Percentiles rank a stretch among this genome's conserved stretches.
phyloP scores from a whole-genome alignment of 1,140 invertebrate species.

The Brachionus calyciflorus region DNA sequence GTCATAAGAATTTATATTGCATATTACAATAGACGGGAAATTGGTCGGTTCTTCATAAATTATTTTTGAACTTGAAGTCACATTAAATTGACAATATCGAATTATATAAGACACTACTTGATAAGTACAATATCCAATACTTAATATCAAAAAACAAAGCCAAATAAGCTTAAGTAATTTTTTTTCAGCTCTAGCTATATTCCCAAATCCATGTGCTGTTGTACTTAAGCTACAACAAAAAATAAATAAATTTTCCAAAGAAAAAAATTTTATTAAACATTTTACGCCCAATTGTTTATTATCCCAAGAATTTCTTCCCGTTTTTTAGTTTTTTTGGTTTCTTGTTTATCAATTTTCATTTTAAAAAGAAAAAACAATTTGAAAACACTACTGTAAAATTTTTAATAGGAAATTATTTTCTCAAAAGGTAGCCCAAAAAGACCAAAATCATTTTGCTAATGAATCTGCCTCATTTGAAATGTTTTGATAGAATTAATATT shows the following conservation, averaged over 20 bases:
- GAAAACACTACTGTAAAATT: too few species aligned
- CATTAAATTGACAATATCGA: neutral
- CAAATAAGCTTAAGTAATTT: neutral
- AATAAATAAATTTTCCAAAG: too few species aligned
- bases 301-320: too few species aligned
- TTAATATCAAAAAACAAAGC: neutral
- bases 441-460: too few species aligned
- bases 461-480: too few species aligned
- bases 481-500: too few species aligned
- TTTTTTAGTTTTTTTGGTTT: too few species aligned
- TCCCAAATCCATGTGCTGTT: neutral
- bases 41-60: neutral
- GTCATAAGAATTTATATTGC: slow-evolving; percentile 31
- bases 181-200: neutral
- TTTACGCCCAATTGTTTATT: neutral
- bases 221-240: neutral
- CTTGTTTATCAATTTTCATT: too few species aligned
- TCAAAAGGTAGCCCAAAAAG: too few species aligned
- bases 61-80: neutral
- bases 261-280: too few species aligned
- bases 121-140: neutral
- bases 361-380: too few species aligned
- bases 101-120: neutral
- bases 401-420: too few species aligned
- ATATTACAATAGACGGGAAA: slow-evolving; percentile 1